Evolutionary conservation across 2,113 vertebrate genomes (phyloP).

Genomic region (Podarcis raffonei): DNA sequence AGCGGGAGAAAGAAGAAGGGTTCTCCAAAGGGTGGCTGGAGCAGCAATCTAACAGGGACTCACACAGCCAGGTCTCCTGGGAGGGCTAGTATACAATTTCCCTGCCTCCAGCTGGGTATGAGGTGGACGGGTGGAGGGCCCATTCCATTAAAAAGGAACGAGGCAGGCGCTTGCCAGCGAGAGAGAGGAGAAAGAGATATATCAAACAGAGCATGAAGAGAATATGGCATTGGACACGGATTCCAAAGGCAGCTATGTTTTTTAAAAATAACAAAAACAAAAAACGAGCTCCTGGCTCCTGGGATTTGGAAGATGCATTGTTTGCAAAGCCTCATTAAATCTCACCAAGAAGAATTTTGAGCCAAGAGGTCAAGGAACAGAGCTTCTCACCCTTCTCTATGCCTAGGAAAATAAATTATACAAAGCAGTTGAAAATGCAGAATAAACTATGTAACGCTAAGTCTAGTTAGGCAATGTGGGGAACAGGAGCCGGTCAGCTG

Average conservation of each 20-base stretch:
- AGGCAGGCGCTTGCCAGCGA: not conserved
- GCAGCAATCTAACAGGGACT: not conserved
- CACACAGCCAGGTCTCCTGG: not conserved
- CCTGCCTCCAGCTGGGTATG: not conserved
- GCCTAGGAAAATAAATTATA: not conserved
- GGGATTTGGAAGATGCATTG: not conserved
- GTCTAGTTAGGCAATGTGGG: not conserved
- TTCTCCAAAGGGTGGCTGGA: too few species aligned
- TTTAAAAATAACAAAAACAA: not conserved
- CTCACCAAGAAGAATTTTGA: not conserved
- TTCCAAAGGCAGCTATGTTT: not conserved
- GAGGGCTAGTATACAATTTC: not conserved
- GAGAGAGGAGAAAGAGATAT: not conserved
- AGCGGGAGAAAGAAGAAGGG: not conserved
- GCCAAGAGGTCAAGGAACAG: not conserved
- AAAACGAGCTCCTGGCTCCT: not conserved
- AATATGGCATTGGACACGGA: not conserved
- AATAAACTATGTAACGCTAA: not conserved
- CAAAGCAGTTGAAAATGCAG: not conserved
- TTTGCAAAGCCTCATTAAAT: not conserved
- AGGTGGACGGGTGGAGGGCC: not conserved
- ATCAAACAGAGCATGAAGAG: not conserved
- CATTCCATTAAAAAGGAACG: not conserved
- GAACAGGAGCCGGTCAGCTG: not conserved
- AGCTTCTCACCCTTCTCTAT: not conserved